These are phyloP conservation scores for Dinomys branickii DNA, from an alignment of 2,113 vertebrate species.

Conservation along the genomic window DNA sequence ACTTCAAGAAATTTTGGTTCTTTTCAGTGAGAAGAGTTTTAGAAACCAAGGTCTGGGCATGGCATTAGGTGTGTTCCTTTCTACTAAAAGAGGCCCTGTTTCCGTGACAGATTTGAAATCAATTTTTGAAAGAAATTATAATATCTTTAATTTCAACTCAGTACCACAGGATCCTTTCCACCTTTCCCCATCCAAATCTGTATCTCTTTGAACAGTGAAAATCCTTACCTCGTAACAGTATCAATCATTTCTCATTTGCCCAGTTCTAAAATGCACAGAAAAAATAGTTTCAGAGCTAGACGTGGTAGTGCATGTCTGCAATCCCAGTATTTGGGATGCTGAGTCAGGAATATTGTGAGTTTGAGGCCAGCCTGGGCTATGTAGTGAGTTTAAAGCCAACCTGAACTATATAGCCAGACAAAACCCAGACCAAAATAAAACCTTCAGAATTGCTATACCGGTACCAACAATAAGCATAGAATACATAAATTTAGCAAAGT, in stretches of 20 bases:
- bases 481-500: neutral
- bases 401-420: neutral
- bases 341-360: neutral
- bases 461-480: neutral
- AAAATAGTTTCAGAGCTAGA: neutral
- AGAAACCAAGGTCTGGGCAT: neutral
- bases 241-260: neutral
- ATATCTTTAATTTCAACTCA: neutral
- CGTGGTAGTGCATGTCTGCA: neutral
- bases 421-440: neutral
- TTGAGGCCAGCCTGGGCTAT: neutral
- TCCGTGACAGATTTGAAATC: neutral
- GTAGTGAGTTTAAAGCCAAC: neutral
- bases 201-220: neutral
- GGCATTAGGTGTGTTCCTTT: neutral
- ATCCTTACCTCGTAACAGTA: neutral
- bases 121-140: neutral
- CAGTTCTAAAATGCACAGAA: neutral
- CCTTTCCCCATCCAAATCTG: neutral
- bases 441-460: neutral
- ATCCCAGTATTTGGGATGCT: neutral
- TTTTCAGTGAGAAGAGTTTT: slow-evolving; percentile 12
- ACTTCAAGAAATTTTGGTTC: neutral
- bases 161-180: neutral
- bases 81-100: neutral